A percentile compares a stretch with the other conserved stretches of the same genome.
These are phyloP conservation scores for Microcebus lehilahytsara DNA, from an alignment of 2,113 vertebrate genomes.

Conservation along the genomic window DNA sequence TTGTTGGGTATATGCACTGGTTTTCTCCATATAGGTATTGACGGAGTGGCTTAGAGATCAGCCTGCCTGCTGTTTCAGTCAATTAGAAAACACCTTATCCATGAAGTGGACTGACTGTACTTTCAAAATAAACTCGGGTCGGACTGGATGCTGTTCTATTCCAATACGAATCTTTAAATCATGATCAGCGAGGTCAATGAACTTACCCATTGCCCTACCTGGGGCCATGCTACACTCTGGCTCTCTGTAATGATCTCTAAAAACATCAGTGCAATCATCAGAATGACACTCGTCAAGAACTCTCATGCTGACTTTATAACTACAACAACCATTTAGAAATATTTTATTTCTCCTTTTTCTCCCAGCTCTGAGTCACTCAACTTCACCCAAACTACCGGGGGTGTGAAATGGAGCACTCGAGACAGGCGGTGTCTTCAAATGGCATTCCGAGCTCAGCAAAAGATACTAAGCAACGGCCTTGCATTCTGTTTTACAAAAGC, in stretches of 20 bases:
- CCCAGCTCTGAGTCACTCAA: background rate
- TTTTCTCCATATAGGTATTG: conserved; percentile 63
- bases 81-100: conserved; percentile 77
- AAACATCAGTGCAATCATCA: conserved; percentile 26
- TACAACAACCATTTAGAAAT: background rate
- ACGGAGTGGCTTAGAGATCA: conserved; percentile 68
- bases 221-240: conserved; percentile 32
- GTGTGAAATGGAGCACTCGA: background rate
- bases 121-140: conserved; percentile 76
- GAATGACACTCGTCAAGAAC: conserved; percentile 3
- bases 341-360: conserved; percentile 28
- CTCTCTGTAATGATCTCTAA: conserved; percentile 21
- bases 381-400: background rate
- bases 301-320: conserved; percentile 18
- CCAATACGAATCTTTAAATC: conserved; percentile 62
- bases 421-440: background rate
- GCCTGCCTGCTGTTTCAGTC: conserved; percentile 66
- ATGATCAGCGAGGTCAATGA: conserved; percentile 50
- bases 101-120: conserved; percentile 72
- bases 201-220: conserved; percentile 27
- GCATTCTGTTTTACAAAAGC: background rate
- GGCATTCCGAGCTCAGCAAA: conserved; percentile 28
- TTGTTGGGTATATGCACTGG: background rate
- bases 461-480: background rate
- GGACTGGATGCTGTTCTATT: conserved; percentile 52